Conservation (phyloP, 2,888 invertebrate species). For the Epistrophe grossulariae region DNA sequence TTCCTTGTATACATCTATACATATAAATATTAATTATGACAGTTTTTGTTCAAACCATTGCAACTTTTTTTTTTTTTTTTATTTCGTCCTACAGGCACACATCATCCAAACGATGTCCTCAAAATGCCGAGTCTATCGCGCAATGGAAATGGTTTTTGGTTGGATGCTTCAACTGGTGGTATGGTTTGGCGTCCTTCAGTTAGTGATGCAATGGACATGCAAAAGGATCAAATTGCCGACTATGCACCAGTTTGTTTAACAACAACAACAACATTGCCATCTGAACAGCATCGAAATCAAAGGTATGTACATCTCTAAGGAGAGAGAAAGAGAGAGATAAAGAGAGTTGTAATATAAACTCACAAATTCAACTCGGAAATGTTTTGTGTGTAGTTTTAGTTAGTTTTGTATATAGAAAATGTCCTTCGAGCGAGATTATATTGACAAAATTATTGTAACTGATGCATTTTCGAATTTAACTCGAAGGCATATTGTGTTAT, state of each 20-base stretch:
- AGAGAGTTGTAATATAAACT: not conserved
- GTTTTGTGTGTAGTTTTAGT: not conserved
- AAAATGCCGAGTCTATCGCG: conserved; percentile 84
- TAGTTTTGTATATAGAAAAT: not conserved
- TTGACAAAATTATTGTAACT: conserved; percentile 46
- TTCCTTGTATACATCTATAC: not conserved
- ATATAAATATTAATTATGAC: conserved; percentile 67
- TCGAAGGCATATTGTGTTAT: conserved; percentile 39
- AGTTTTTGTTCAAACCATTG: conserved; percentile 37
- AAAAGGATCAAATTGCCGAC: conserved; percentile 84
- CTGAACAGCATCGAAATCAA: conserved; percentile 71
- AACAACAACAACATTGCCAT: conserved; percentile 76
- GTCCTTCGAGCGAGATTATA: conserved; percentile 40
- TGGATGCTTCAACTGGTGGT: conserved; percentile 83
- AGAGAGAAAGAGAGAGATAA: not conserved
- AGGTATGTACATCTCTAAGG: no score
- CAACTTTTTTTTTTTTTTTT: conserved; percentile 47
- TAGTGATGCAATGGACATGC: conserved; percentile 82
- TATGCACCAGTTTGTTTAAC: conserved; percentile 84
- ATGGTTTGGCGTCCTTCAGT: conserved; percentile 83
- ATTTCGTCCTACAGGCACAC: conserved; percentile 79
- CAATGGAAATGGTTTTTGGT: conserved; percentile 83
- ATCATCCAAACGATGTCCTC: conserved; percentile 83
- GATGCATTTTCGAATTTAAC: conserved; percentile 44
- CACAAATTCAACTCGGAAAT: not conserved